A percentile compares a stretch with the other conserved stretches of the same genome.
phyloP scores from a whole-genome alignment of 2,888 invertebrate species.

The Xestia sexstrigata region DNA sequence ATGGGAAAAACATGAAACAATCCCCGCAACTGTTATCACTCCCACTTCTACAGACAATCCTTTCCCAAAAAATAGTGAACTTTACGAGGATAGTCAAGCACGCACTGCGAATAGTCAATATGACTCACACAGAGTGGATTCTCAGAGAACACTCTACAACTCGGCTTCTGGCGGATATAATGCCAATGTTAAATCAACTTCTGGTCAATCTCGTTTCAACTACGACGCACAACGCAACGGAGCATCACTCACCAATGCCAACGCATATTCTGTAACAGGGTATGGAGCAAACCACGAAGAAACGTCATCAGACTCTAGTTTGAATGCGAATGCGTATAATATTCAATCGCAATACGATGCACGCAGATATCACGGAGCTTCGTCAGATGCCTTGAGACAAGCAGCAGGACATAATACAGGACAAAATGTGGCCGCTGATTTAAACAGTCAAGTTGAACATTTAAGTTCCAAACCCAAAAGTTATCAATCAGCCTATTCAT shows the following conservation, averaged over 20 bases:
- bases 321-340: conserved; percentile 63
- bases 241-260: conserved; percentile 63
- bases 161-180: conserved; percentile 73
- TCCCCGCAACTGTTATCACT: conserved; percentile 71
- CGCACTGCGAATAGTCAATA: conserved; percentile 66
- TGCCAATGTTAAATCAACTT: conserved; percentile 72
- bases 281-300: conserved; percentile 61
- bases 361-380: conserved; percentile 53
- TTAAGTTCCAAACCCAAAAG: conserved; percentile 81
- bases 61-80: conserved; percentile 78
- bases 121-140: conserved; percentile 66
- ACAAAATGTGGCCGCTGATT: conserved; percentile 55
- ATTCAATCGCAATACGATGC: conserved; percentile 64
- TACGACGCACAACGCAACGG: conserved; percentile 70
- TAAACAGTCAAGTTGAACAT: conserved; percentile 72
- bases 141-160: conserved; percentile 66
- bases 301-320: conserved; percentile 64
- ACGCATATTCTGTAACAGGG: conserved; percentile 62
- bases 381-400: conserved; percentile 64
- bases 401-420: conserved; percentile 45
- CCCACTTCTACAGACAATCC: conserved; percentile 75
- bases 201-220: conserved; percentile 73
- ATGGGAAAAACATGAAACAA: conserved; percentile 86
- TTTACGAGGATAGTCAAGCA: conserved; percentile 77
- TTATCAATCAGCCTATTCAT: conserved; percentile 88